Evolutionary conservation across 2,888 invertebrate genomes (phyloP).

Genomic region (Trichopria drosophilae): DNA sequence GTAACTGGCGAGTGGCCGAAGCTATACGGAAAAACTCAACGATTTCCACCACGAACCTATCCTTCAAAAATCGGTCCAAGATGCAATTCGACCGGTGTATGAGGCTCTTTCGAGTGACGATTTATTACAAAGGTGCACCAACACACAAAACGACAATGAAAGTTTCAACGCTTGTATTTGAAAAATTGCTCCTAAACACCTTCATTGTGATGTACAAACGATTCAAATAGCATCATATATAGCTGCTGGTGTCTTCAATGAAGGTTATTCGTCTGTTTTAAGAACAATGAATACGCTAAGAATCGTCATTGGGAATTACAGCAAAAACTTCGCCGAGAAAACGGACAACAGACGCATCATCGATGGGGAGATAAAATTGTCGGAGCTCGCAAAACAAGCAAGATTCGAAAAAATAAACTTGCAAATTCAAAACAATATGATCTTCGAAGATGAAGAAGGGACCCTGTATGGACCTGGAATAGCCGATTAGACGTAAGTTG

Average conservation of each 20-base stretch:
- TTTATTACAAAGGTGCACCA: constrained; percentile 26
- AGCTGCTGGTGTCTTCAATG: too few species aligned
- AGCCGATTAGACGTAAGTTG: too few species aligned
- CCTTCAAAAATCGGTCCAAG: constrained; percentile 13
- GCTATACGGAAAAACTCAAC: constrained; percentile 4
- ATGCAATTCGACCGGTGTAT: constrained; percentile 30
- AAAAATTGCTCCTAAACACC: constrained; percentile 27
- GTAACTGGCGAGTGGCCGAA: constrained; percentile 34
- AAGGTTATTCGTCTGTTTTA: constrained; percentile 16
- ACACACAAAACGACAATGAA: constrained; percentile 33
- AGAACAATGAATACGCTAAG: constrained; percentile 12
- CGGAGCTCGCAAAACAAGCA: too few species aligned
- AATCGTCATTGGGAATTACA: neutral
- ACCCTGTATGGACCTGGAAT: too few species aligned
- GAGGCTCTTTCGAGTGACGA: constrained; percentile 23
- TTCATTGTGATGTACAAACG: too few species aligned
- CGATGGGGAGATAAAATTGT: too few species aligned
- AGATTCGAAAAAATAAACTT: too few species aligned
- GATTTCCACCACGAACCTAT: constrained; percentile 3
- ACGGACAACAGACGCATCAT: too few species aligned
- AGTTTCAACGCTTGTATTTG: constrained; percentile 25
- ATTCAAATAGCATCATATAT: constrained; percentile 16
- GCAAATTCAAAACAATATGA: too few species aligned
- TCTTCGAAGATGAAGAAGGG: too few species aligned
- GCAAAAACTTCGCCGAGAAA: too few species aligned